Evolutionary conservation across 2,113 vertebrate species (phyloP), one percentile per base, ranked within the genome.

Genomic region (Oriolus oriolus): DNA sequence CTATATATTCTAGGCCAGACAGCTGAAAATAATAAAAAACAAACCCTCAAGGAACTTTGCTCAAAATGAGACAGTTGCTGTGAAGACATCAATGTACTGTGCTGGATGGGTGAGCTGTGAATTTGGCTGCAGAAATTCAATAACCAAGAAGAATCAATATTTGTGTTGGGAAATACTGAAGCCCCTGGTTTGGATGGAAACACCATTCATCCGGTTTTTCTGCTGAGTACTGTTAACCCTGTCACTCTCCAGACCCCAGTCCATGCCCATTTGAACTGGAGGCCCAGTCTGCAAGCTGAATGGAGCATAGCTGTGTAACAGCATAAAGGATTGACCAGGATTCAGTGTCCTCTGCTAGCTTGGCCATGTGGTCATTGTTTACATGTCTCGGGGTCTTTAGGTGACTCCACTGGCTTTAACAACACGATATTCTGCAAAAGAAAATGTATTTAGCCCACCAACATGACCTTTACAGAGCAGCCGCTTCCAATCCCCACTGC

Each of bases 111-210:
- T 54, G 69, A 92, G 53, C 60, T 83, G 49, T 45, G 74, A 73
- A 61, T 75, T 92, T 95, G 83, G 64, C 77, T 90, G 77, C 79
- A 69, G 73, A 89, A 61, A 57, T 87, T 73, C 80, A 95, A 70
- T 66, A 92, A 92, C 77, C 35, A 86, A 80, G 76, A 95, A 90
- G 73, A 95, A 94, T 39, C 63, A 94, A 59, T 81, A 92, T 92
- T 97, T 95, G 77, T 56, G 23, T 85, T 93, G 90, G 74, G 84
- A 93, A 92, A 69, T 24, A 27, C 4, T 96, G 66, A 86, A 85
- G 70, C 41, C 1, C 2, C 42, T 86, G 6, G 6, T 47, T 91
- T 81, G 45, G 20, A 88, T 84, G 84, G 89, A 91, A 93, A 81
- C 70, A 69, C 21, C 33, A 61, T 54, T 65, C 47, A 68, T 69